Conservation (phyloP, 2,113 vertebrate genomes). For the Nanorana parkeri region DNA sequence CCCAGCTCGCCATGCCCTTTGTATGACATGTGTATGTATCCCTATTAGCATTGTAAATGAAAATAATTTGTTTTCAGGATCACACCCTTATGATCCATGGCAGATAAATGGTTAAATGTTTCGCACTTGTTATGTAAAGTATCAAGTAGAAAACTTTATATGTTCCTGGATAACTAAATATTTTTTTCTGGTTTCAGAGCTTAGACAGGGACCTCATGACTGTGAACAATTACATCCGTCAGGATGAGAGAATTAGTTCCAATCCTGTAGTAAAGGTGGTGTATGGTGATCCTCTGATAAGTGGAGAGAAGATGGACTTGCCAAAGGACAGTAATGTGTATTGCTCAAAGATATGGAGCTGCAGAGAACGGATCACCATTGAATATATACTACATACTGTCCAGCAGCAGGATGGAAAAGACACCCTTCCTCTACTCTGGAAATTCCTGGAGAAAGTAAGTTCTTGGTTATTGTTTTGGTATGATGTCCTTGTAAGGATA, state of each 20-base stretch:
- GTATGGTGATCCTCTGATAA: conserved; percentile 76
- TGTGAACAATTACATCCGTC: too few species aligned
- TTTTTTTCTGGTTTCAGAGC: background rate
- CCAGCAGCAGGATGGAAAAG: conserved; percentile 81
- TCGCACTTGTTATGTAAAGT: too few species aligned
- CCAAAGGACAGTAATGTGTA: conserved; percentile 75
- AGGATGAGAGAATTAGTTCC: conserved; percentile 71
- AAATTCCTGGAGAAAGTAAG: conserved; percentile 86
- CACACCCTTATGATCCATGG: too few species aligned
- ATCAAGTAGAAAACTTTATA: too few species aligned
- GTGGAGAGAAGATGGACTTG: conserved; percentile 77
- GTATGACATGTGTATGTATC: too few species aligned
- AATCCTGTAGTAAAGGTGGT: conserved; percentile 82
- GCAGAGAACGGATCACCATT: conserved; percentile 80
- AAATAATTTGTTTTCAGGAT: too few species aligned
- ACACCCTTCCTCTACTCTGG: conserved; percentile 82
- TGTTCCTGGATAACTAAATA: background rate
- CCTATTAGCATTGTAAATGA: too few species aligned
- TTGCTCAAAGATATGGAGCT: conserved; percentile 85
- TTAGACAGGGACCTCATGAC: too few species aligned
- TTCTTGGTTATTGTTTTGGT: too few species aligned
- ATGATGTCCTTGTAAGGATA: too few species aligned
- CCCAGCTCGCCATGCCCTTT: too few species aligned
- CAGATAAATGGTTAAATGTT: too few species aligned
- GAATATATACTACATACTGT: conserved; percentile 80